These are phyloP conservation scores for Seison nebaliae DNA, from an alignment of 1,140 invertebrate genomes.

Conservation along the genomic window DNA sequence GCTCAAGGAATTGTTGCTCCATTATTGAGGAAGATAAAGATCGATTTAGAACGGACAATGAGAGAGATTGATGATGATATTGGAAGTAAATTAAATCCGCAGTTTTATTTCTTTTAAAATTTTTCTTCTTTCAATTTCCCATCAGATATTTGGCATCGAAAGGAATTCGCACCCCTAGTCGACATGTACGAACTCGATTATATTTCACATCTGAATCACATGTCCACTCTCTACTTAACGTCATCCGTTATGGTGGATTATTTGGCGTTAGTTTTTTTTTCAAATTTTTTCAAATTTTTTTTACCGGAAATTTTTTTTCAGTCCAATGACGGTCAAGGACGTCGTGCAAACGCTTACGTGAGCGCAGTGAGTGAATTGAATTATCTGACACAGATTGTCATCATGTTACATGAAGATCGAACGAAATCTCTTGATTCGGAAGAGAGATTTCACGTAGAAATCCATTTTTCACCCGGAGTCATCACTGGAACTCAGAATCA, in stretches of 20 bases:
- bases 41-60: slow-evolving; percentile 19
- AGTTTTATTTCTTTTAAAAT: slow-evolving; percentile 5
- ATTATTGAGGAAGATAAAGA: slow-evolving; percentile 71
- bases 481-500: no score
- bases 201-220: slow-evolving; percentile 99
- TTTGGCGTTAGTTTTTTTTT: slow-evolving; percentile 38
- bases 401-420: slow-evolving; percentile 96
- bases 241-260: slow-evolving; percentile 68
- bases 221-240: slow-evolving; percentile 82
- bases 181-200: slow-evolving; percentile 76
- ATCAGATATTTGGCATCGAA: slow-evolving; percentile 53
- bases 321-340: slow-evolving; percentile 77
- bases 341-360: slow-evolving; percentile 85
- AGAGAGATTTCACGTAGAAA: slow-evolving; percentile 14
- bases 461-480: slow-evolving; percentile 14
- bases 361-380: slow-evolving; percentile 87
- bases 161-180: slow-evolving; percentile 78
- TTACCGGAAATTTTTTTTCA: no score
- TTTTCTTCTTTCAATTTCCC: slow-evolving; percentile 5
- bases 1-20: slow-evolving; percentile 90
- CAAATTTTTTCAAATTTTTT: no score
- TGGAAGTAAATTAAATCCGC: slow-evolving; percentile 9
- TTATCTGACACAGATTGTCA: slow-evolving; percentile 95
- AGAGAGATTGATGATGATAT: slow-evolving; percentile 5
- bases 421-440: slow-evolving; percentile 40